phyloP scores from a whole-genome alignment of 2,113 vertebrate genomes.

The Prolemur simus region DNA sequence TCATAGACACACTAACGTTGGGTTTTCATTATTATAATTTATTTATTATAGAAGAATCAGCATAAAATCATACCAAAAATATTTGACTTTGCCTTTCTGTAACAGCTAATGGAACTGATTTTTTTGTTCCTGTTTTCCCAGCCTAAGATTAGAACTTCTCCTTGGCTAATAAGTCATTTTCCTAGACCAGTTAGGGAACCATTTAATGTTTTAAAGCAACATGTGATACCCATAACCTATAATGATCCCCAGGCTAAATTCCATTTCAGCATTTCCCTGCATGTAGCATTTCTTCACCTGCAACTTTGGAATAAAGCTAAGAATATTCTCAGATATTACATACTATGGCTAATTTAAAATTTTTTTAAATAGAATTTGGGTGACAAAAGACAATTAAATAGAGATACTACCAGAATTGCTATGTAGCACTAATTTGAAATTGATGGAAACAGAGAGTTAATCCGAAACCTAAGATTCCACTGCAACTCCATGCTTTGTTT shows the following conservation, averaged over 20 bases:
- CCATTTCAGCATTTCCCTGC: not conserved
- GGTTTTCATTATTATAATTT: conserved; percentile 48
- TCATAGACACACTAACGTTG: not conserved
- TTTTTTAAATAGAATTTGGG: not conserved
- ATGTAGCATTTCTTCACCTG: not conserved
- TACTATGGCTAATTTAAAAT: not conserved
- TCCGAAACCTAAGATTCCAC: not conserved
- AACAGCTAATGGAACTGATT: not conserved
- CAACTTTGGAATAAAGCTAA: not conserved
- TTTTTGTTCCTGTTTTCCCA: not conserved
- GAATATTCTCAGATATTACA: not conserved
- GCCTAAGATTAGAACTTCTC: not conserved
- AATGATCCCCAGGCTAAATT: not conserved
- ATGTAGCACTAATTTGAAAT: not conserved
- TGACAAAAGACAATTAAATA: not conserved
- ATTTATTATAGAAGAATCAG: not conserved
- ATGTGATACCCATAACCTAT: not conserved
- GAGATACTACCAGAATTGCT: not conserved
- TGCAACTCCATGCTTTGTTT: not conserved
- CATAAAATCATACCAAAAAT: not conserved
- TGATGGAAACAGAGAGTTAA: not conserved
- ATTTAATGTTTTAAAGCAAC: not conserved
- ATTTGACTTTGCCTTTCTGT: not conserved
- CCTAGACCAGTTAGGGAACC: not conserved
- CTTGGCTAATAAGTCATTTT: not conserved